Base-by-base conservation (phyloP, 2,888 invertebrate species). In the Limenitis camilla region DNA sequence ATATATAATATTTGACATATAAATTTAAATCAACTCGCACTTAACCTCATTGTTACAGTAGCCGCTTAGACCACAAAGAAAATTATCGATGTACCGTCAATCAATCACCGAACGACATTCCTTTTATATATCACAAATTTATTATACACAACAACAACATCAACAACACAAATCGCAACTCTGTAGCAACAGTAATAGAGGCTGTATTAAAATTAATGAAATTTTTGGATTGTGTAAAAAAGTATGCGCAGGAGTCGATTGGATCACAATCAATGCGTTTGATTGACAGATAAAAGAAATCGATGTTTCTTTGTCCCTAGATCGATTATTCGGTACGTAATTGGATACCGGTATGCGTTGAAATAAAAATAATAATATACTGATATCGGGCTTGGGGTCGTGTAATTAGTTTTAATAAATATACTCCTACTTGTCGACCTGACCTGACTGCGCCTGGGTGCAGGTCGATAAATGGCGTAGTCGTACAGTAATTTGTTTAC, bases 271-370 rank as follows among this genome's bases (percentile, higher is more conserved):
- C 74, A 72, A 70, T 67, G 71, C 65, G 60, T 72, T 78, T 81
- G 81, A 81, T 77, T 81, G 81, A 80, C 81, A 71, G 75, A 79
- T 80, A 78, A 81, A 81, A 81, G 78, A 80, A 79, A 67, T 68
- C 74, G 70, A 69, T 69, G 72, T 71, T 66, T 66, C 75, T 74
- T 78, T 77, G 78, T 78, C 69, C 68, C 66, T 68, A 64, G 66
- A 73, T 77, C 74, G 78, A 79, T 80, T 79, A 78, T 74, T 71
- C 61, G 63, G 66, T 74, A 58, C 55, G 72, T 79, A 81, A 81
- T 81, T 80, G 78, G 76, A 74, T 72, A 69, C 59, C 55, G 55
- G 64, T 59, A 59, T 58, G 56, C 58, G 58, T 57, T 62, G 61
- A 61, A 63, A 62, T 63, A 64, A 63, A 61, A 56, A 60, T 60